Evolutionary conservation across 35 echinoderm and acorn worm genomes (phyloP).

Genomic region (Nesometra sesokonis): DNA sequence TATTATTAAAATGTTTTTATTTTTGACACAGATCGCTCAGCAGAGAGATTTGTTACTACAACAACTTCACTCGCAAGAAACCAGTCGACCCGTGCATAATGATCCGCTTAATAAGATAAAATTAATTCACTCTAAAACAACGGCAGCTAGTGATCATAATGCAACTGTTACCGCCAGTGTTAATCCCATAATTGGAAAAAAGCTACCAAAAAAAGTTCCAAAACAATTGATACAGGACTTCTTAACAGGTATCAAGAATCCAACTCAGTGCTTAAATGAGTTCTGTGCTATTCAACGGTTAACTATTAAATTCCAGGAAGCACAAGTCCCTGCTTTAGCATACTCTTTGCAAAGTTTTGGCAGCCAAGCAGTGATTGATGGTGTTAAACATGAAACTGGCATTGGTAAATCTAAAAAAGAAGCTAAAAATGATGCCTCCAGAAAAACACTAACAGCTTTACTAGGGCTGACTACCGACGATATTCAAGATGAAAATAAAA

Average conservation of each 20-base stretch:
- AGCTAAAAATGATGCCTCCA: background rate
- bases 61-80: background rate
- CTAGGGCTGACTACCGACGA: background rate
- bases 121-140: background rate
- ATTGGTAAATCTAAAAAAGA: slow-evolving; percentile 8
- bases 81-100: background rate
- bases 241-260: background rate
- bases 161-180: background rate
- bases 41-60: background rate
- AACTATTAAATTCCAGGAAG: slow-evolving; percentile 2
- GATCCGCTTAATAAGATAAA: background rate
- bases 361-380: background rate
- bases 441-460: background rate
- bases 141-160: background rate
- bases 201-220: slow-evolving; percentile 2
- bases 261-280: background rate
- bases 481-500: background rate
- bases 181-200: background rate
- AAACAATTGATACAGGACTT: background rate
- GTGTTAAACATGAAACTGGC: background rate
- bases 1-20: background rate
- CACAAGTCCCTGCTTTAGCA: background rate
- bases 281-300: background rate
- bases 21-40: background rate
- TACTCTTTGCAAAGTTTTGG: background rate